Evolutionary conservation across 2,888 invertebrate species (phyloP).

Genomic region (Leucophora obtusa): DNA sequence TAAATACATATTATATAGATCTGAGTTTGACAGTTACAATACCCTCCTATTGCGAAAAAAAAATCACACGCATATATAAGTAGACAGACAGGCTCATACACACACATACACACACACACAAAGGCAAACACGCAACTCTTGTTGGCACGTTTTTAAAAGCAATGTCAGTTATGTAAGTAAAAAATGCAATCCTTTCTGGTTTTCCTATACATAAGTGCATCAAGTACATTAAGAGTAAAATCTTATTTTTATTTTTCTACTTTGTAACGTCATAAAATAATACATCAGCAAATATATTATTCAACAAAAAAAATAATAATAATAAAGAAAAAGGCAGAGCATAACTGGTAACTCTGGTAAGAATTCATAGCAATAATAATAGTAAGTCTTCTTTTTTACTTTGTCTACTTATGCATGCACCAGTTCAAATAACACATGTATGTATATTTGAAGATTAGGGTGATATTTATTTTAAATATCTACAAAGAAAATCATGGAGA

Average conservation of each 20-base stretch:
- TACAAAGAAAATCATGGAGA: too few species aligned
- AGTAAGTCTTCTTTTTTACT: too few species aligned
- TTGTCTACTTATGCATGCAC: too few species aligned
- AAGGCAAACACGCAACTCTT: neutral
- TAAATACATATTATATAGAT: neutral
- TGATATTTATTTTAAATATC: too few species aligned
- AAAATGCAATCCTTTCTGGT: slow-evolving; percentile 24
- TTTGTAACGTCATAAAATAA: neutral
- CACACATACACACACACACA: neutral
- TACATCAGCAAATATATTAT: neutral
- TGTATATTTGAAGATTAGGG: too few species aligned
- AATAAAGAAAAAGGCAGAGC: too few species aligned
- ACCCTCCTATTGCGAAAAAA: neutral
- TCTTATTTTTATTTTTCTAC: neutral
- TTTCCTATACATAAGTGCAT: neutral
- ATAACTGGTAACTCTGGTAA: too few species aligned
- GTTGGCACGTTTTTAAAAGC: slow-evolving; percentile 34
- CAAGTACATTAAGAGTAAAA: neutral
- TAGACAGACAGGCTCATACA: too few species aligned
- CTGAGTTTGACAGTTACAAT: neutral
- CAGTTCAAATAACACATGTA: too few species aligned
- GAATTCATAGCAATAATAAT: too few species aligned
- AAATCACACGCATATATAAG: neutral
- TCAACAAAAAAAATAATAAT: neutral
- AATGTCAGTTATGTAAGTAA: slow-evolving; percentile 29